Percentiles rank a stretch among this genome's conserved stretches.
Evolutionary conservation across 92 coral and sea anemone species (phyloP).

Genomic region (Blastomussa wellsi): DNA sequence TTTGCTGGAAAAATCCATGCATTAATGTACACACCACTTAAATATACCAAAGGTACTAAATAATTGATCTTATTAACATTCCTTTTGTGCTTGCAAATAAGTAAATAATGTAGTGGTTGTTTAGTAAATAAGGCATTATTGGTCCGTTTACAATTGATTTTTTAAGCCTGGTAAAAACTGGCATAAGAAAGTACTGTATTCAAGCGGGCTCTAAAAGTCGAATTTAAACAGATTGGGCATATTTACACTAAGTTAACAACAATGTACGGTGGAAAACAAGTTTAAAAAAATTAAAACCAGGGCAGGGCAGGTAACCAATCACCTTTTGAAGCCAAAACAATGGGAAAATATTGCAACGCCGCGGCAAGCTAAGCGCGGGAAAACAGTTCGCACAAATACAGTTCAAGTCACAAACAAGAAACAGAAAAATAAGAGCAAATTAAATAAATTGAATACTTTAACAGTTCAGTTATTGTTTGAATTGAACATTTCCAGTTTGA

Average conservation of each 20-base stretch:
- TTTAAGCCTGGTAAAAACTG: not conserved
- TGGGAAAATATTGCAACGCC: no score
- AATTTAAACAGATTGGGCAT: not conserved
- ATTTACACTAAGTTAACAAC: not conserved
- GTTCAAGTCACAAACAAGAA: no score
- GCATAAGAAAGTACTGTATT: not conserved
- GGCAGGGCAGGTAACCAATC: no score
- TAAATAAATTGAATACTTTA: no score
- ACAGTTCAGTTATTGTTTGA: not conserved
- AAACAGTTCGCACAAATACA: no score
- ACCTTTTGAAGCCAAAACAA: no score
- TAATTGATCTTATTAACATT: not conserved
- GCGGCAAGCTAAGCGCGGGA: no score
- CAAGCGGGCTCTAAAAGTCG: not conserved
- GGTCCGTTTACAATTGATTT: not conserved
- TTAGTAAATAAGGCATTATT: not conserved
- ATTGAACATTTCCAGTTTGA: conserved; percentile 7
- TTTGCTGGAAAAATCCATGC: not conserved
- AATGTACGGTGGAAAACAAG: not conserved
- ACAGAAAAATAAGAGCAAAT: no score
- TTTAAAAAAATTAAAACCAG: no score
- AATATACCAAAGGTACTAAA: not conserved
- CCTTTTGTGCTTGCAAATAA: not conserved
- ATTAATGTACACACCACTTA: not conserved
- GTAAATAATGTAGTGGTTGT: not conserved